These are phyloP conservation scores for Podarcis cretensis DNA, from an alignment of 2,113 vertebrate genomes.

Conservation along the genomic window DNA sequence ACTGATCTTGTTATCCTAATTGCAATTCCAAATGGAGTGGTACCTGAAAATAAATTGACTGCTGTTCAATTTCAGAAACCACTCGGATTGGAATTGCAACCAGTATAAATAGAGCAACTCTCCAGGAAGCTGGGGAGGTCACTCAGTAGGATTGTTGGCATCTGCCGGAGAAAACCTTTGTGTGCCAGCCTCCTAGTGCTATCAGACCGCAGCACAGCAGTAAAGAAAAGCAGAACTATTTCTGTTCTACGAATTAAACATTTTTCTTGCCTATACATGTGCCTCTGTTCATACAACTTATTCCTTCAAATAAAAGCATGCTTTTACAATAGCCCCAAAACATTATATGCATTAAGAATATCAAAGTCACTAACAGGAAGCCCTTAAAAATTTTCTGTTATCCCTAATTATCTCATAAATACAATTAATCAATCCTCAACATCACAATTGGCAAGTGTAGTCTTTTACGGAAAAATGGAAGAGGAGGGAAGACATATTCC, in stretches of 20 bases:
- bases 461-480: neutral
- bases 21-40: conserved; percentile 59
- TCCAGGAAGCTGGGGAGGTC: conserved; percentile 41
- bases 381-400: neutral
- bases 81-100: conserved; percentile 25
- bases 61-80: conserved; percentile 49
- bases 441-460: neutral
- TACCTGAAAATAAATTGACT: conserved; percentile 55
- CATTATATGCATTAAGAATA: conserved; percentile 27
- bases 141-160: neutral
- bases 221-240: conserved; percentile 12
- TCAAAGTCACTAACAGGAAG: neutral
- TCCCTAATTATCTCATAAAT: neutral
- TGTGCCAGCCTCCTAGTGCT: neutral
- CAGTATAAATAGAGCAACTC: conserved; percentile 23
- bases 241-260: neutral
- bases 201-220: neutral
- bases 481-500: neutral
- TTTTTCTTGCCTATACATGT: neutral
- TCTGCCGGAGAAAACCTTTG: conserved; percentile 20
- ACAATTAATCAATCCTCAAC: neutral
- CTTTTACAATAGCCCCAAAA: conserved; percentile 31
- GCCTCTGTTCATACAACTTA: neutral
- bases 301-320: conserved; percentile 15
- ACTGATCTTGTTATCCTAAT: conserved; percentile 46